These are phyloP conservation scores for Lutjanus erythropterus DNA, from an alignment of 2,113 vertebrate genomes.

Conservation along the genomic window DNA sequence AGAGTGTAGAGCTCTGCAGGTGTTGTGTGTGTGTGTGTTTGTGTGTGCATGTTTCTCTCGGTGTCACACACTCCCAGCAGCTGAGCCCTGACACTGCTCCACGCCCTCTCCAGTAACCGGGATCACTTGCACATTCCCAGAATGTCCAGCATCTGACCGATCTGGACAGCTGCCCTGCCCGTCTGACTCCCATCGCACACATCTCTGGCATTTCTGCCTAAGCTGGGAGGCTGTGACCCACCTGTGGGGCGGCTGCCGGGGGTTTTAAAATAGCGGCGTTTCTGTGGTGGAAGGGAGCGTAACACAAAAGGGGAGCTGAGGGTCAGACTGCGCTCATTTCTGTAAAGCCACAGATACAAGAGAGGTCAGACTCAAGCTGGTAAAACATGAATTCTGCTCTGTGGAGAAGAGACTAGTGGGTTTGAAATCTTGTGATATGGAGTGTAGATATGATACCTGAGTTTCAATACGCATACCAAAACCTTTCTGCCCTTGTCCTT, in stretches of 20 bases:
- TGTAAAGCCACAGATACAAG: slow-evolving; percentile 23
- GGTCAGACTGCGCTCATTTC: slow-evolving; percentile 30
- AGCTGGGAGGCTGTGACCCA: slow-evolving; percentile 67
- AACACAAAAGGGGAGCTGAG: slow-evolving; percentile 26
- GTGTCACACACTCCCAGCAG: slow-evolving; percentile 56
- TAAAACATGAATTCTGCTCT: background rate
- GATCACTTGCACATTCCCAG: slow-evolving; percentile 81
- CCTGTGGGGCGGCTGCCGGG: slow-evolving; percentile 56
- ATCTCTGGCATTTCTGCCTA: slow-evolving; percentile 75
- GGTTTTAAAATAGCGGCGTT: slow-evolving; percentile 80
- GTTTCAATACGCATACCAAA: background rate
- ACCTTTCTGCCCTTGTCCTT: background rate
- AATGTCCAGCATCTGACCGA: slow-evolving; percentile 74
- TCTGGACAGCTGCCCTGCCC: slow-evolving; percentile 83
- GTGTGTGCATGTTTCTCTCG: slow-evolving; percentile 35
- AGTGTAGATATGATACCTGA: background rate
- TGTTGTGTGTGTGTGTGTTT: slow-evolving; percentile 35
- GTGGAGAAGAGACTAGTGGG: background rate
- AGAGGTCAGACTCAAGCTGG: slow-evolving; percentile 36
- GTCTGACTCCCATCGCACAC: slow-evolving; percentile 53
- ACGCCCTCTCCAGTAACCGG: slow-evolving; percentile 57
- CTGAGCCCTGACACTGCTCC: slow-evolving; percentile 67
- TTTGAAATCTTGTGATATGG: too few relatives aligned
- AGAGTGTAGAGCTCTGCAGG: slow-evolving; percentile 30
- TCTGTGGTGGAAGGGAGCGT: slow-evolving; percentile 32